These are phyloP conservation scores for Chrysodeixis includens DNA, from an alignment of 2,888 invertebrate species.

Conservation along the genomic window DNA sequence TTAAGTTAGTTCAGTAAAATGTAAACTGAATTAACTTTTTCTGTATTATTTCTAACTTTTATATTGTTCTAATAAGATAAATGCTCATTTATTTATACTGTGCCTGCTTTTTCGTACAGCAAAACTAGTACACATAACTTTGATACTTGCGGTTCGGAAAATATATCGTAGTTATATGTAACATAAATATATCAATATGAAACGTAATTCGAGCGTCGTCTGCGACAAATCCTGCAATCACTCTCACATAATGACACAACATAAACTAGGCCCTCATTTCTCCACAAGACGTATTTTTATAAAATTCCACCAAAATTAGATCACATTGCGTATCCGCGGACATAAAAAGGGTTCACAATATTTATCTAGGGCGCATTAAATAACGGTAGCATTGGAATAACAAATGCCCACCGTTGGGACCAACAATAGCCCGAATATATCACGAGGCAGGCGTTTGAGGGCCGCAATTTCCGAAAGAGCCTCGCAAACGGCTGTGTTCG, in stretches of 20 bases:
- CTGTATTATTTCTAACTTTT: too few relatives aligned
- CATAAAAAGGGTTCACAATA: constrained; percentile 77
- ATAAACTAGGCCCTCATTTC: constrained; percentile 43
- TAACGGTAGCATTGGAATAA: constrained; percentile 76
- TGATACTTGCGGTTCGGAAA: not conserved
- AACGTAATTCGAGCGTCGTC: constrained; percentile 43
- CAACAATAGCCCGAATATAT: constrained; percentile 75
- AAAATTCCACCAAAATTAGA: constrained; percentile 68
- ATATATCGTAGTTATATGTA: constrained; percentile 30
- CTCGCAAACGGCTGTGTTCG: constrained; percentile 51
- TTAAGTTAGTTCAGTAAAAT: not conserved
- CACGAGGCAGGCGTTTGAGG: constrained; percentile 64
- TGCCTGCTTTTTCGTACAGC: too few relatives aligned
- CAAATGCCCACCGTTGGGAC: constrained; percentile 73
- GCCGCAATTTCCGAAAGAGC: constrained; percentile 69
- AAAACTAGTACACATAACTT: too few relatives aligned
- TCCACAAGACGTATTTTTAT: constrained; percentile 61
- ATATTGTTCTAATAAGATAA: too few relatives aligned
- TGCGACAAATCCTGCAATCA: constrained; percentile 52
- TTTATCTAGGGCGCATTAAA: constrained; percentile 78
- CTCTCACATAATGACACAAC: constrained; percentile 35
- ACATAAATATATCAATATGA: constrained; percentile 52
- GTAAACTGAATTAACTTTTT: too few relatives aligned
- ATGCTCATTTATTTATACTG: too few relatives aligned
- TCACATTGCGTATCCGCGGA: constrained; percentile 63